Percentiles rank a stretch among this genome's conserved stretches.
phyloP scores from a whole-genome alignment of 2,888 invertebrate genomes.

The Lycia hirtaria region DNA sequence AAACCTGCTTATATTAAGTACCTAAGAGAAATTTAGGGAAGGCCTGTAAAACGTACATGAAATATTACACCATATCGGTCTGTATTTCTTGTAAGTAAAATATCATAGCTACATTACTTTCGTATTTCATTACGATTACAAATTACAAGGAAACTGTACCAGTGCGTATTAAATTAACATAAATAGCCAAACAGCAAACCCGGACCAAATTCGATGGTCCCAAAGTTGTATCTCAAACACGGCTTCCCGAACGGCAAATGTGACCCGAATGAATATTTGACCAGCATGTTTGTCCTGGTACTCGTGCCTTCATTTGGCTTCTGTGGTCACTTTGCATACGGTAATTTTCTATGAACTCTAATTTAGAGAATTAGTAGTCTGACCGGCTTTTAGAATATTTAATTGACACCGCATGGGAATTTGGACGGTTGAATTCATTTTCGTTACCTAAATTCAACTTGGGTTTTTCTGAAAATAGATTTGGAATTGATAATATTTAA shows the following conservation, averaged over 20 bases:
- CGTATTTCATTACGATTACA: neutral
- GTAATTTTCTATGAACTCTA: slow-evolving; percentile 71
- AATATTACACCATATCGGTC: too few relatives aligned
- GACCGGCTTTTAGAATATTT: slow-evolving; percentile 58
- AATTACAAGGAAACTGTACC: slow-evolving; percentile 29
- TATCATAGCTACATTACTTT: neutral
- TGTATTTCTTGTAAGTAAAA: too few relatives aligned
- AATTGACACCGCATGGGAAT: slow-evolving; percentile 49
- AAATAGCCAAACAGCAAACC: slow-evolving; percentile 78
- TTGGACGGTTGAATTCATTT: slow-evolving; percentile 53
- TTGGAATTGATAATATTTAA: slow-evolving; percentile 8
- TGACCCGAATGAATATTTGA: slow-evolving; percentile 84
- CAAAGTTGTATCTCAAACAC: slow-evolving; percentile 81
- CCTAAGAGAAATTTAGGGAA: too few relatives aligned
- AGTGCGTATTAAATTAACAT: slow-evolving; percentile 77
- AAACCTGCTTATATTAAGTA: too few relatives aligned
- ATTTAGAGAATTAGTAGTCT: slow-evolving; percentile 65
- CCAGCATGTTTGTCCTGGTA: slow-evolving; percentile 63
- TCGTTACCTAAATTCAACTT: slow-evolving; percentile 18
- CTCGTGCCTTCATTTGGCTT: slow-evolving; percentile 70
- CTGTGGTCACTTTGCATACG: slow-evolving; percentile 58
- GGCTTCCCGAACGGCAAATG: slow-evolving; percentile 74
- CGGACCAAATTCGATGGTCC: slow-evolving; percentile 75
- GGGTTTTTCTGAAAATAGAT: slow-evolving; percentile 18
- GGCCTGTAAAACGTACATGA: too few relatives aligned